A percentile compares a stretch with the other conserved stretches of the same genome.
Evolutionary conservation across 2,888 invertebrate genomes (phyloP).

Genomic region (Andrena flavipes): DNA sequence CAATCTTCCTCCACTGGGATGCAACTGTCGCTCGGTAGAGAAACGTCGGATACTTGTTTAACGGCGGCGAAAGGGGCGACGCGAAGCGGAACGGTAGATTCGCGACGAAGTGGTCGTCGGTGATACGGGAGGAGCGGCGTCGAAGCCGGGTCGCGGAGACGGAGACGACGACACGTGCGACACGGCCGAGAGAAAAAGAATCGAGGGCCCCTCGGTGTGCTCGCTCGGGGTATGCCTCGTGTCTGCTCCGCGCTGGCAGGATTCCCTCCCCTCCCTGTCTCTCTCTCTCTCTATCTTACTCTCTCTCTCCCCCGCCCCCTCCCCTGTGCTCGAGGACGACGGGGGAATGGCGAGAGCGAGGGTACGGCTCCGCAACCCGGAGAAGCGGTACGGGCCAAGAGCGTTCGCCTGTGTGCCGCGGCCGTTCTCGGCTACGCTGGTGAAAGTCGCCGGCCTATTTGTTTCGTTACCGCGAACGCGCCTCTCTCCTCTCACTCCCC

Average conservation of each 20-base stretch:
- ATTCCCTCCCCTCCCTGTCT: constrained; percentile 21
- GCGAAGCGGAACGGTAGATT: background rate
- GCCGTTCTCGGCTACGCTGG: constrained; percentile 71
- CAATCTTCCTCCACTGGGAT: background rate
- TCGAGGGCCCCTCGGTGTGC: constrained; percentile 60
- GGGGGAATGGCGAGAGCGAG: constrained; percentile 40
- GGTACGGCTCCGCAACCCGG: constrained; percentile 20
- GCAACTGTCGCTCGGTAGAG: background rate
- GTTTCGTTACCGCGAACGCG: constrained; percentile 78
- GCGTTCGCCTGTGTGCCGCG: constrained; percentile 33
- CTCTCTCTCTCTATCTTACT: too few species aligned
- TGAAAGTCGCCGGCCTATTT: constrained; percentile 84
- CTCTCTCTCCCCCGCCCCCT: background rate
- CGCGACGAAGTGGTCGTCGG: background rate
- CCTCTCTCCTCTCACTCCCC: constrained; percentile 4
- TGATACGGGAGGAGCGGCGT: background rate
- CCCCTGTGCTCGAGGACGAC: constrained; percentile 7
- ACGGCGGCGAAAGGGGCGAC: background rate
- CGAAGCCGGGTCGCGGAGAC: constrained; percentile 16
- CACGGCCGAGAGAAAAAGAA: constrained; percentile 59
- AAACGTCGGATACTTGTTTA: background rate
- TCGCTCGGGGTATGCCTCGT: constrained; percentile 68
- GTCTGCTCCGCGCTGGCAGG: constrained; percentile 47
- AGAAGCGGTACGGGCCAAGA: constrained; percentile 50
- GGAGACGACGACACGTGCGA: constrained; percentile 65